Evolutionary conservation across 2,888 invertebrate genomes (phyloP).

Genomic region (Tineola bisselliella): DNA sequence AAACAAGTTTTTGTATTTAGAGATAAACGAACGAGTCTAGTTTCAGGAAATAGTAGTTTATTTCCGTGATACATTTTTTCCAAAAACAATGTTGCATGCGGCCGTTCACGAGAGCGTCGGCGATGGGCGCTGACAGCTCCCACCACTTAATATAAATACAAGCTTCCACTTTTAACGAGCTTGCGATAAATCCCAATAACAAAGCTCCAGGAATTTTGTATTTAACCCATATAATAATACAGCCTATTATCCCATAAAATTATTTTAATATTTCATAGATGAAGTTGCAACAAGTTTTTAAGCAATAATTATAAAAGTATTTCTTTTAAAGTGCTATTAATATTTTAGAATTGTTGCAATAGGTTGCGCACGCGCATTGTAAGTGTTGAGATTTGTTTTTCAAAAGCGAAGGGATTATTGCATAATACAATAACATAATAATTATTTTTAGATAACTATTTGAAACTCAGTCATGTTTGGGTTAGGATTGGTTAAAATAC

Average conservation of each 20-base stretch:
- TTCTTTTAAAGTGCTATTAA: too few relatives aligned
- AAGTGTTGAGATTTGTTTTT: not conserved
- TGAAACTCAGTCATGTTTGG: not conserved
- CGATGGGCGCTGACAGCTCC: conserved; percentile 62
- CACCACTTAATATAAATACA: conserved; percentile 65
- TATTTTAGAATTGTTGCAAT: too few relatives aligned
- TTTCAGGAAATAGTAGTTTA: too few relatives aligned
- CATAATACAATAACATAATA: not conserved
- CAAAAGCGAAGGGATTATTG: not conserved
- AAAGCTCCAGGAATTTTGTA: conserved; percentile 33
- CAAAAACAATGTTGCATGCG: conserved; percentile 41
- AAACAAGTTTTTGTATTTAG: too few relatives aligned
- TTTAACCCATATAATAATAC: conserved; percentile 47
- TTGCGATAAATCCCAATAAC: conserved; percentile 50
- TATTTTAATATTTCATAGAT: conserved; percentile 23
- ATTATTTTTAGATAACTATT: not conserved
- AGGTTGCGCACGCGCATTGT: too few relatives aligned
- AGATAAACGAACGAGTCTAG: too few relatives aligned
- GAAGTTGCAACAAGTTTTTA: conserved; percentile 4
- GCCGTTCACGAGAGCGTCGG: conserved; percentile 50
- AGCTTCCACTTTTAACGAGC: conserved; percentile 44
- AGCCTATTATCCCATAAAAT: conserved; percentile 36
- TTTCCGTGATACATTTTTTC: too few relatives aligned
- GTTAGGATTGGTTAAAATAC: too few relatives aligned
- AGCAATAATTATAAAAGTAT: too few relatives aligned